phyloP scores from a whole-genome alignment of 2,113 vertebrate species.

The Stegostoma tigrinum region DNA sequence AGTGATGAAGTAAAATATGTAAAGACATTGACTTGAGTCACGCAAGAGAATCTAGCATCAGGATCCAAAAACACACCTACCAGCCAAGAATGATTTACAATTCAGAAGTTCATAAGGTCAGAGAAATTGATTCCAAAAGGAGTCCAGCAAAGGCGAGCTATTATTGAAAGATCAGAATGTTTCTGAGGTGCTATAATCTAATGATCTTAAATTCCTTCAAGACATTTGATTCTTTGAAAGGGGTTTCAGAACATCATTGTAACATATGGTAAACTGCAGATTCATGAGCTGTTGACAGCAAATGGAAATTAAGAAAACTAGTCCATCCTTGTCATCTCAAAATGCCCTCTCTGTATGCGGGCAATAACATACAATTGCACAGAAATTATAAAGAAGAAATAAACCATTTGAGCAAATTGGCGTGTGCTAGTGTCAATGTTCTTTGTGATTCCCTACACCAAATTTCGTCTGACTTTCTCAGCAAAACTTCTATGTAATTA shows the following conservation, averaged over 20 bases:
- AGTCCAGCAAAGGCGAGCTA: slow-evolving; percentile 50
- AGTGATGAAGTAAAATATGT: slow-evolving; percentile 44
- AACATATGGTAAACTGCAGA: slow-evolving; percentile 71
- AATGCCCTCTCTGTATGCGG: background rate
- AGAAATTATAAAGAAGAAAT: background rate
- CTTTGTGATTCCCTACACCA: background rate
- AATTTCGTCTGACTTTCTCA: background rate
- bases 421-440: background rate
- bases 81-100: background rate
- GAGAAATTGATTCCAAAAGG: slow-evolving; percentile 50
- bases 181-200: slow-evolving; percentile 68
- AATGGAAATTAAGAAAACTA: slow-evolving; percentile 64
- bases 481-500: background rate
- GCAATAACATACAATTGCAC: background rate
- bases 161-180: slow-evolving; percentile 63
- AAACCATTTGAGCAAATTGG: background rate
- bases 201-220: slow-evolving; percentile 66
- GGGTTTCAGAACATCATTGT: slow-evolving; percentile 69
- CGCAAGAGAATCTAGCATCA: background rate
- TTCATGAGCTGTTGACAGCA: slow-evolving; percentile 66
- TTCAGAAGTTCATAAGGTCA: slow-evolving; percentile 38
- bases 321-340: background rate
- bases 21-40: background rate
- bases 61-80: background rate
- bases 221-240: slow-evolving; percentile 62